A percentile compares a stretch with the other conserved stretches of the same genome.
phyloP scores from a whole-genome alignment of 2,113 vertebrate genomes.

The Zosterops borbonicus region DNA sequence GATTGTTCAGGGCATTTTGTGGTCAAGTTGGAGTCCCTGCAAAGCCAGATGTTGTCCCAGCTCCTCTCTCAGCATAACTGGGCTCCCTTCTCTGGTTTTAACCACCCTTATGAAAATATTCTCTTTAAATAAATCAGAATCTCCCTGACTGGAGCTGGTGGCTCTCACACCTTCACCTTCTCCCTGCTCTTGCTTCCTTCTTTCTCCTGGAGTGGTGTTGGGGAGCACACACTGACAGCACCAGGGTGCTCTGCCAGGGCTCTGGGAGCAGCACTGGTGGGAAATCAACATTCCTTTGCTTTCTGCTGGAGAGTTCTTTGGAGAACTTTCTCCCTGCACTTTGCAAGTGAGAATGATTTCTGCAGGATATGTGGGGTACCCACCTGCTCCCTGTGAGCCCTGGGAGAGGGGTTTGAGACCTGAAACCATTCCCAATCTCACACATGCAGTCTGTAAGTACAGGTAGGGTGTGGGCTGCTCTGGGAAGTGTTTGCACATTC shows the following conservation, averaged over 20 bases:
- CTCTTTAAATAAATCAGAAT: not conserved
- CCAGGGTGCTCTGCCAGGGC: rapidly evolving
- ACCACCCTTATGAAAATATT: not conserved
- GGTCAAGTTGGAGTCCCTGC: not conserved
- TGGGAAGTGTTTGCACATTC: not conserved
- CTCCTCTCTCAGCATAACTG: not conserved
- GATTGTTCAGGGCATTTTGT: not conserved
- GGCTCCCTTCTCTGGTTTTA: not conserved
- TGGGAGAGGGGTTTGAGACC: not conserved
- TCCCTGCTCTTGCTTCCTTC: not conserved
- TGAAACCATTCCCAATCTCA: rapidly evolving
- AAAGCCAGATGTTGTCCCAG: not conserved
- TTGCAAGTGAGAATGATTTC: not conserved
- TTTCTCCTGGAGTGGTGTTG: not conserved
- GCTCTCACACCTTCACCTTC: not conserved
- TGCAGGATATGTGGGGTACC: rapidly evolving
- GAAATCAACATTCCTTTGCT: not conserved
- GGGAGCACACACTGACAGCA: not conserved
- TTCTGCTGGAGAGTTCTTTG: not conserved
- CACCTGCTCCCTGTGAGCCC: rapidly evolving
- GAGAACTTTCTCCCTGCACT: not conserved
- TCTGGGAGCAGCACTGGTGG: not conserved
- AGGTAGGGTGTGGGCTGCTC: rapidly evolving
- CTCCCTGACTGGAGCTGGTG: not conserved
- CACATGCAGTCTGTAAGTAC: rapidly evolving